These are phyloP conservation scores for Emmelina monodactyla DNA, from an alignment of 2,888 invertebrate species.

Conservation along the genomic window DNA sequence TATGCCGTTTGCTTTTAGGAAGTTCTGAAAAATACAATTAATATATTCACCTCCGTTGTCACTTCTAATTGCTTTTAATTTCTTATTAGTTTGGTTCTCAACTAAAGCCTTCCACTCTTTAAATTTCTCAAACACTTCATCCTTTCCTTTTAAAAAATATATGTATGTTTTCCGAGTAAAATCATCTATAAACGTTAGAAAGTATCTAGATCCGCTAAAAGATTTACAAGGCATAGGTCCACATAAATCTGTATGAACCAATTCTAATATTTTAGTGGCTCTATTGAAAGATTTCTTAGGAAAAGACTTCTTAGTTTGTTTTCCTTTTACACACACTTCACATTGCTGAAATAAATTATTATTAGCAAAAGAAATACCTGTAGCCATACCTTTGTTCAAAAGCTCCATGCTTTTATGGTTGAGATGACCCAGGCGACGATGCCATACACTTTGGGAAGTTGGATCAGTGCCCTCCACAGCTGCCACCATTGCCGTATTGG, in stretches of 20 bases:
- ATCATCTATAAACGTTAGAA: slow-evolving; percentile 8
- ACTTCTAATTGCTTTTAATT: slow-evolving; percentile 12
- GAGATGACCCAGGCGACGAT: slow-evolving; percentile 3
- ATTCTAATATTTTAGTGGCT: slow-evolving; percentile 7
- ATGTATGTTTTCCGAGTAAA: not conserved
- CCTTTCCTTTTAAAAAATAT: slow-evolving; percentile 6
- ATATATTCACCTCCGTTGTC: slow-evolving; percentile 4
- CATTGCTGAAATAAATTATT: slow-evolving; percentile 6
- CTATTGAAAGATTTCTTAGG: slow-evolving; percentile 9
- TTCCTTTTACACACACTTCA: slow-evolving; percentile 4
- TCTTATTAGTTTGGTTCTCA: slow-evolving; percentile 15
- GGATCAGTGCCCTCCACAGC: no score
- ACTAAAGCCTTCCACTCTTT: slow-evolving; percentile 12
- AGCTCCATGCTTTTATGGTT: slow-evolving; percentile 1
- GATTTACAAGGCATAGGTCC: slow-evolving; percentile 1
- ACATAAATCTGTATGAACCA: slow-evolving; percentile 9
- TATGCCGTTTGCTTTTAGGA: slow-evolving; percentile 16
- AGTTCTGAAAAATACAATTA: slow-evolving; percentile 4
- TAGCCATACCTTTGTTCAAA: slow-evolving; percentile 3
- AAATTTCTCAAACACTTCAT: slow-evolving; percentile 10
- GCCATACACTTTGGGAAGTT: slow-evolving; percentile 1
- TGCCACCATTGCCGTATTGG: not conserved
- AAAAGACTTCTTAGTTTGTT: slow-evolving; percentile 9
- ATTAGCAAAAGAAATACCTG: slow-evolving; percentile 1
- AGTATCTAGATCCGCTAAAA: slow-evolving; percentile 3